Evolutionary conservation across 2,113 vertebrate genomes (phyloP).

Genomic region (Nerophis lumbriciformis): DNA sequence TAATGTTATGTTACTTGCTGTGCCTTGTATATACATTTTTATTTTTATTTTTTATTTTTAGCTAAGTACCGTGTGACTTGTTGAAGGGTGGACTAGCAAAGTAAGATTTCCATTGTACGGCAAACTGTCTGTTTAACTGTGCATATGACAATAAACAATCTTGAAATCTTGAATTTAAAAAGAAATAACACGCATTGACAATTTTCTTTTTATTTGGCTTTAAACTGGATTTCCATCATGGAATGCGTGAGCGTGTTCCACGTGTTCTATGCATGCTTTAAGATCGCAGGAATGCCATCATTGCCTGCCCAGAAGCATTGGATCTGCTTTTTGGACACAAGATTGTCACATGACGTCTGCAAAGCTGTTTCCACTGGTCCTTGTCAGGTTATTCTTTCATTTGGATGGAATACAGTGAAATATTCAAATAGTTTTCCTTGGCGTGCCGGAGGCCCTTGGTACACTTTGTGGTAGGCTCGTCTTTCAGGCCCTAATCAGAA

Average conservation of each 20-base stretch:
- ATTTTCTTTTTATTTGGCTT: no score
- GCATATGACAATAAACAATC: no score
- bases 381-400: constrained; percentile 23
- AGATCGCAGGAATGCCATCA: neutral
- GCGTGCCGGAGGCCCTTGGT: constrained; percentile 3
- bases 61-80: no score
- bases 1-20: no score
- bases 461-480: constrained; percentile 12
- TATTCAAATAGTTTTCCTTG: constrained; percentile 28
- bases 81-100: no score
- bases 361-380: constrained; percentile 12
- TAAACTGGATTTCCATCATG: no score
- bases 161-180: no score
- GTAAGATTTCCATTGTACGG: no score
- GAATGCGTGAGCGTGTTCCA: neutral
- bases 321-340: neutral
- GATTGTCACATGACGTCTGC: constrained; percentile 17
- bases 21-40: no score
- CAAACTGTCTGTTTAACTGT: no score
- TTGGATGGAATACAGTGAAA: constrained; percentile 32
- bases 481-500: constrained; percentile 42
- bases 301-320: neutral
- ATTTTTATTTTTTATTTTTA: no score
- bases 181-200: no score
- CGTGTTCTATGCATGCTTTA: neutral